Base-by-base conservation (phyloP, 2,113 vertebrate genomes). In the Prunella himalayana region DNA sequence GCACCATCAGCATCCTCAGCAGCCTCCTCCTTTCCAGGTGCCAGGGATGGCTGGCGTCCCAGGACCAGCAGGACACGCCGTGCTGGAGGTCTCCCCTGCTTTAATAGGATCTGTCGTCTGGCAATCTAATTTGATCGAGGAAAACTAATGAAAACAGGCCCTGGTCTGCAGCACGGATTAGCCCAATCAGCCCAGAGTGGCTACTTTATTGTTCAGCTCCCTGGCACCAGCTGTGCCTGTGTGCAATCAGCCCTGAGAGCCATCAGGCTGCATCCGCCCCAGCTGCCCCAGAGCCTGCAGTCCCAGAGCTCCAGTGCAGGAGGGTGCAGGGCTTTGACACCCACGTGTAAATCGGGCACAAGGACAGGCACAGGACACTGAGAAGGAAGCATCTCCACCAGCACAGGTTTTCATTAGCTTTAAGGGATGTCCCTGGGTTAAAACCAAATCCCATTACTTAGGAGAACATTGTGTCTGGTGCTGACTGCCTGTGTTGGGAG, bases 191-290 rank as follows among this genome's bases (percentile, higher is more conserved):
- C 7, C 92, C 90, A 42, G 44, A 30, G 82, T 92, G 93, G 96
- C 96, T 78, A 95, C 86, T 94, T 92, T 70, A 97, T 94, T 89
- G 96, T 97, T 93, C 96, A 88, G 95, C 95, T 96, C 82, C 92
- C 97, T 25, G 96, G 97, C 93, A 98, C 86, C 97, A 97, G 97
- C 97, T 98, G 97, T 73, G 93, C 63, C 10, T 80, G 94, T 61
- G 92, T 80, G 96, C 97, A 93, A 75, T 93, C 96, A 92, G 96
- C 94, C 94, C 94, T 47, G 49, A 95, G 68, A 94, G 94, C 92
- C 92, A 79, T 54, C 41, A 53, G 92, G 82, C 96, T 86, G 88
- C 97, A 86, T 80, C 91, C 92, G 31, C 87, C 96, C 96, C 97
- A 98, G 98, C 97, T 97, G 97, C 97, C 97, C 96, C 96, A 23